These are phyloP conservation scores for Andrena hattorfiana DNA, from an alignment of 2,888 invertebrate genomes.

Conservation along the genomic window DNA sequence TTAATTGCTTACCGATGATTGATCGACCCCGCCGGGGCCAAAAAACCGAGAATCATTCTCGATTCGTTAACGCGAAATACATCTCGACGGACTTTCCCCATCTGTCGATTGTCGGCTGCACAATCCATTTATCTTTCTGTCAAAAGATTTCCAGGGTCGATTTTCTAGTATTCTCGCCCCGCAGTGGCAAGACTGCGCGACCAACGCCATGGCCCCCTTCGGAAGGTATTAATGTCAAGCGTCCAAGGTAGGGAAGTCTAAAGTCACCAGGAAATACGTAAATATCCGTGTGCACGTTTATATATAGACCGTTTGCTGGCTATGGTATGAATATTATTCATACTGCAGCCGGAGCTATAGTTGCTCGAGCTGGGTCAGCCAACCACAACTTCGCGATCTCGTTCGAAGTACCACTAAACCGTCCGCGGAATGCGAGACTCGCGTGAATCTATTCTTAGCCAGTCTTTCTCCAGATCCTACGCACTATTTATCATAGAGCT, in stretches of 20 bases:
- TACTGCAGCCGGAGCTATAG: neutral
- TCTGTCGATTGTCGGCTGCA: too few relatives aligned
- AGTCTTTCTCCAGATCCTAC: too few relatives aligned
- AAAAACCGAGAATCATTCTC: neutral
- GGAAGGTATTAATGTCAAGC: conserved; percentile 27
- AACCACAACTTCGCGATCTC: conserved; percentile 15
- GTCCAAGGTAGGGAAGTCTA: conserved; percentile 20
- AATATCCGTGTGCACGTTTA: conserved; percentile 30
- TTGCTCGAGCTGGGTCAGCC: conserved; percentile 27
- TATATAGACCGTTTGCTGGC: conserved; percentile 38
- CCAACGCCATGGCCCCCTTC: neutral
- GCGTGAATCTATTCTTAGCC: too few relatives aligned
- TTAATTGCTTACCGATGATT: neutral
- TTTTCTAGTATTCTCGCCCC: too few relatives aligned
- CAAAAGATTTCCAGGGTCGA: too few relatives aligned
- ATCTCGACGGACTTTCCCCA: too few relatives aligned
- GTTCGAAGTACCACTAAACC: conserved; percentile 14
- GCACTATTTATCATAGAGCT: too few relatives aligned
- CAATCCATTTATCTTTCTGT: too few relatives aligned
- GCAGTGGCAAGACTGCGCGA: neutral
- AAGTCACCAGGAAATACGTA: conserved; percentile 44
- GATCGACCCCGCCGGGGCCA: neutral
- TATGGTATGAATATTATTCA: conserved; percentile 49
- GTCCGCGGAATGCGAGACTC: neutral
- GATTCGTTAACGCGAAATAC: neutral